Evolutionary conservation across 2,888 invertebrate genomes (phyloP).

Genomic region (Seira ritae): DNA sequence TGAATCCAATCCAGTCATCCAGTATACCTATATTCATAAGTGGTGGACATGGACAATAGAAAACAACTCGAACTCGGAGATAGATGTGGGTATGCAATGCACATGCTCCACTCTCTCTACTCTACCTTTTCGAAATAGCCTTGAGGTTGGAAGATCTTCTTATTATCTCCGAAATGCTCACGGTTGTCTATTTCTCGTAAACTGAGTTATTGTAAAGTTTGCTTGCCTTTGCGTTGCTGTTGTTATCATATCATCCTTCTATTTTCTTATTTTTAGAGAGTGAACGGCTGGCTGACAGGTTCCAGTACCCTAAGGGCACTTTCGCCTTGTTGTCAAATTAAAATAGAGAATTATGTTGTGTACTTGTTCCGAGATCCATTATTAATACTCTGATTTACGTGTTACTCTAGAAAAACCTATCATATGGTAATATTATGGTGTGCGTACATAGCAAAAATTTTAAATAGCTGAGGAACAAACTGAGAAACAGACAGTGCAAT

Average conservation of each 20-base stretch:
- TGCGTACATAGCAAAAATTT: constrained; percentile 37
- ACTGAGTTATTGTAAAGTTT: constrained; percentile 14
- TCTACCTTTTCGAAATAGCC: constrained; percentile 61
- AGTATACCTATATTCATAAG: too few species aligned
- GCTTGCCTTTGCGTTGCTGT: constrained; percentile 28
- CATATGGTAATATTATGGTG: constrained; percentile 3
- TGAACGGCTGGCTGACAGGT: constrained; percentile 72
- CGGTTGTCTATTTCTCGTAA: not conserved
- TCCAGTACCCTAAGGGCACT: constrained; percentile 72
- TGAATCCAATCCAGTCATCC: too few species aligned
- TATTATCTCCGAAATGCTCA: constrained; percentile 14
- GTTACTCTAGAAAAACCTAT: constrained; percentile 21
- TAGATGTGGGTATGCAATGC: constrained; percentile 1
- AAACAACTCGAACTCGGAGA: too few species aligned
- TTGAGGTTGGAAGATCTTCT: constrained; percentile 58
- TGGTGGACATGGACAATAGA: too few species aligned
- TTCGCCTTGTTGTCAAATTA: constrained; percentile 74
- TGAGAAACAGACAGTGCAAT: constrained; percentile 16
- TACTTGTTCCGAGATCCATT: constrained; percentile 69
- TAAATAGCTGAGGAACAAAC: constrained; percentile 26
- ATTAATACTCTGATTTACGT: constrained; percentile 72
- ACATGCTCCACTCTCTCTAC: too few species aligned
- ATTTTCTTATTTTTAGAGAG: constrained; percentile 30
- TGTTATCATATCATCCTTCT: too few species aligned
- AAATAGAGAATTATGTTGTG: constrained; percentile 73